Evolutionary conservation across 2,113 vertebrate species (phyloP), one percentile per base, ranked within the genome.

Genomic region (Alces alces): DNA sequence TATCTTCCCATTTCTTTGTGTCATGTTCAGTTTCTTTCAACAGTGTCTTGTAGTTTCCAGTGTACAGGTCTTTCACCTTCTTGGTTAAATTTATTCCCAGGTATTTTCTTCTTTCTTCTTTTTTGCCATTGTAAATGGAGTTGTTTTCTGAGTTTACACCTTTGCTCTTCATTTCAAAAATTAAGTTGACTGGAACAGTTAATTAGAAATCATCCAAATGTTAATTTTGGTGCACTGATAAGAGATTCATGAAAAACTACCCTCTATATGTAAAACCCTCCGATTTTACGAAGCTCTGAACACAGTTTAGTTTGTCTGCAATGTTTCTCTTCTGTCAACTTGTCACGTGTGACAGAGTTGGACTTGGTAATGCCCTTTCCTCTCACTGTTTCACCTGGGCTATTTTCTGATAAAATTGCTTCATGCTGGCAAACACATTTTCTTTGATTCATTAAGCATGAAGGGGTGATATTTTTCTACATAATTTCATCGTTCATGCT

Each of bases 401-500:
- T 79, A 5, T 85, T 79, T 94, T 92, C 92, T 85, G 43, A 70
- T 80, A 39, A 96, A 94, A 79, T 86, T 30, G 36, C 15, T 54
- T 92, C n/a, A 27, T 54, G 45, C 57, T 89, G 84, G 78, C n/a
- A 60, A 88, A 57, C 66, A 79, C 17, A 70, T 84, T 92, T 58
- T 89, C 64, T 92, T 19, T 57, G n/a, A 80, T 89, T 96, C 78
- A 70, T 70, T 85, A 92, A 61, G n/a, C n/a, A 92, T 79, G n/a
- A 89, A 66, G 70, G 60, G n/a, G 17, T 96, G 43, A 80, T 86
- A 54, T 85, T 79, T 92, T 78, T 89, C 66, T 88, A 85, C 25
- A 70, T 58, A 84, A 96, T 94, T 96, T 94, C 83, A 76, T 88
- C 83, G 84, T 96, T 91, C 9, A 3, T 33, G 57, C 43, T 85